Percentiles rank a stretch among this genome's conserved stretches.
These are phyloP conservation scores for Thryonomys swinderianus DNA, from an alignment of 2,113 vertebrate genomes.

Conservation along the genomic window DNA sequence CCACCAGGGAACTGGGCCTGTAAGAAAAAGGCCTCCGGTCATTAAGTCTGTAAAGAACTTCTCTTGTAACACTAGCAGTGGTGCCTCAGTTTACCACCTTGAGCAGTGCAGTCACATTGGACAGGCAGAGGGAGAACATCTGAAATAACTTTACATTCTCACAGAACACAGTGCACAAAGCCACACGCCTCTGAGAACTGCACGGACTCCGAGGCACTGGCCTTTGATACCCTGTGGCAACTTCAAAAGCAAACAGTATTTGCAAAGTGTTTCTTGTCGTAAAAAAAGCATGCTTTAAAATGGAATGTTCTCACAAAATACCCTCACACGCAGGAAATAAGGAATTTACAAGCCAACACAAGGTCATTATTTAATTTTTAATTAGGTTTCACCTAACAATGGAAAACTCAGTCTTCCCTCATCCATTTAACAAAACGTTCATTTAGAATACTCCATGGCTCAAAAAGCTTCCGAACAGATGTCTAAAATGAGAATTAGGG, in stretches of 20 bases:
- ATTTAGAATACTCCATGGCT: constrained; percentile 74
- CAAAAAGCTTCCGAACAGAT: constrained; percentile 67
- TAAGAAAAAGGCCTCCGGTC: constrained; percentile 73
- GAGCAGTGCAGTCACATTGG: constrained; percentile 73
- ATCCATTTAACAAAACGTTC: constrained; percentile 75
- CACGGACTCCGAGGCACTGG: background rate
- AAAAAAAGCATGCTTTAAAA: constrained; percentile 54
- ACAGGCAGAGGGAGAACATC: constrained; percentile 80
- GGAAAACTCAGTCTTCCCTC: constrained; percentile 78
- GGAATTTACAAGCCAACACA: constrained; percentile 72
- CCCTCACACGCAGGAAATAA: constrained; percentile 58
- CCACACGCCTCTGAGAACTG: background rate
- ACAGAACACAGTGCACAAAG: constrained; percentile 28
- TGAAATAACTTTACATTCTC: constrained; percentile 77
- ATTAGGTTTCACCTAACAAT: constrained; percentile 79
- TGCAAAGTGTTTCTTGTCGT: constrained; percentile 50
- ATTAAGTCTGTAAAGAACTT: constrained; percentile 82
- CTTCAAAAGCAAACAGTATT: constrained; percentile 47
- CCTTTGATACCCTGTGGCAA: background rate
- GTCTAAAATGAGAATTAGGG: constrained; percentile 75
- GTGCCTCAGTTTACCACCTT: constrained; percentile 80
- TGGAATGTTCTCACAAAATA: constrained; percentile 71
- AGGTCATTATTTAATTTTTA: constrained; percentile 81
- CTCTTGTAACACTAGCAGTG: constrained; percentile 81
- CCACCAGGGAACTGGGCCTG: constrained; percentile 44